Evolutionary conservation across 2,113 vertebrate genomes (phyloP), one percentile per base, ranked within the genome.

Genomic region (Opisthocomus hoazin): DNA sequence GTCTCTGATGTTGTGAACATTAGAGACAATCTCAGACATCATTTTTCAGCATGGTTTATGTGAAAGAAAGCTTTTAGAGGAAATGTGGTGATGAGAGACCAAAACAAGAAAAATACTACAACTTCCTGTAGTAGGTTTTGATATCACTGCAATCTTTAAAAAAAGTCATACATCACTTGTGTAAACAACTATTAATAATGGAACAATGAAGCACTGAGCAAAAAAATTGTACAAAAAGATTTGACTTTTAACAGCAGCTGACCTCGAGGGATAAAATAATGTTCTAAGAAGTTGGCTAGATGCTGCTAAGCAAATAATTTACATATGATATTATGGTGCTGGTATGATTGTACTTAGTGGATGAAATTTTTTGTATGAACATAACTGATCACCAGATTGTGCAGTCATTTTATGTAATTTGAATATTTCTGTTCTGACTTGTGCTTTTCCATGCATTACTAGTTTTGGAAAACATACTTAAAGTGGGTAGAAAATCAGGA

Each of bases 401-500:
- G 1, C 5, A 16, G 13, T 64, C 7, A 26, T 32, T 36, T 76
- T 34, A 20, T 0, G 0, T 64, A 39, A 70, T 32, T 57, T 41
- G 15, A 45, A 19, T 75, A 18, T 63, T 90, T 46, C 27, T 79
- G 3, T 75, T 83, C 56, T 57, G 34, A 32, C 16, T 81, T 46
- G 57, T 21, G 6, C 29, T 65, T 91, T 77, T 77, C 17, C 21
- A 18, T 51, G 24, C 16, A 6, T 74, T 45, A 11, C 30, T 89
- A 22, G 29, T 78, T 89, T 70, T 65, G 16, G 43, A 57, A 93
- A 82, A 58, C 61, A 20, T 71, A 34, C 7, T 64, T 80, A 23
- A 94, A 74, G 74, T 74, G 15, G 12, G 6, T 54, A 50, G 71
- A 48, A 94, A 70, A 85, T 65, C 12, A 53, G 36, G 20, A 79